phyloP scores from a whole-genome alignment of 2,888 invertebrate species.

The Tenthredo mesomela region DNA sequence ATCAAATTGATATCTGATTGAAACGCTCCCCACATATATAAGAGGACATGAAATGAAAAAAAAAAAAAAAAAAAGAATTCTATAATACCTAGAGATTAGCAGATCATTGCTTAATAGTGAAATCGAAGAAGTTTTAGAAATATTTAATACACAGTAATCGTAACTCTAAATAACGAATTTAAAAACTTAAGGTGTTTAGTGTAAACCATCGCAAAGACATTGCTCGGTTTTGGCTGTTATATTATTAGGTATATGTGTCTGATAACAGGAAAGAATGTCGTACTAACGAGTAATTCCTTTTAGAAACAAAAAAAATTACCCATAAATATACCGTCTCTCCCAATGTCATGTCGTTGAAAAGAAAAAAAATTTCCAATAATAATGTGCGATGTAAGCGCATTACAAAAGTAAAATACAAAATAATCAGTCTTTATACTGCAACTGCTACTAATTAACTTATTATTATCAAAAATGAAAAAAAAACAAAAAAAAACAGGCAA shows the following conservation, averaged over 20 bases:
- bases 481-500: background rate
- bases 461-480: background rate
- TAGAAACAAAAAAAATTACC: background rate
- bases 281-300: conserved; percentile 29
- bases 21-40: background rate
- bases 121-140: conserved; percentile 55
- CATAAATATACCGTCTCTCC: conserved; percentile 27
- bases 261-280: conserved; percentile 37
- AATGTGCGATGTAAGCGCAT: background rate
- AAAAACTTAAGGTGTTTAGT: conserved; percentile 62
- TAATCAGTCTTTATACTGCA: background rate
- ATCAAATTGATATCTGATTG: conserved; percentile 30
- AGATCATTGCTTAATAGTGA: conserved; percentile 56
- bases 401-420: background rate
- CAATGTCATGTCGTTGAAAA: conserved; percentile 23
- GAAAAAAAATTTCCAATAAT: conserved; percentile 14
- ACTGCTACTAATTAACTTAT: conserved; percentile 8
- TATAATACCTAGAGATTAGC: conserved; percentile 58
- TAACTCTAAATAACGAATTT: conserved; percentile 65
- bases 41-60: background rate
- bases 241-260: conserved; percentile 60
- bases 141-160: conserved; percentile 58
- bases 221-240: conserved; percentile 67
- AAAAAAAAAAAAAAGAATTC: conserved; percentile 48
- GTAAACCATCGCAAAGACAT: conserved; percentile 55